Evolutionary conservation across 2,797 vertebrate genomes (phyloP), one percentile per base, ranked within the genome.

Genomic region (Leuciscus waleckii): DNA sequence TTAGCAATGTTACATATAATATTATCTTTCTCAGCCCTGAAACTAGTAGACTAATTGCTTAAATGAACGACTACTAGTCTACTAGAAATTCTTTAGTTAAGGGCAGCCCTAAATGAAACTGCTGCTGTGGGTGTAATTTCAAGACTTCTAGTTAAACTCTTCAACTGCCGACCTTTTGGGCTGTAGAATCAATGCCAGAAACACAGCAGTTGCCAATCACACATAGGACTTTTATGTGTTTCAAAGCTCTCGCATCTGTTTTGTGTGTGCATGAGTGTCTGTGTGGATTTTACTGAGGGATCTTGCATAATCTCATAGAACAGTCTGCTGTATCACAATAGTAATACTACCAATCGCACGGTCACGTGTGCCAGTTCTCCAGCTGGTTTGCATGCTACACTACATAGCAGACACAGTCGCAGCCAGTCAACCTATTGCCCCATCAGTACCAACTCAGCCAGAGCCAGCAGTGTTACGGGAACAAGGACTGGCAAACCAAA

Each of bases 281-380:
- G 46, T 86, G 83, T 83, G 70, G 83, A 81, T 89, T 87, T 85
- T 68, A 75, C 80, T 26, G 54, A 73, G 79, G 67, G 83, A 89
- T 87, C 77, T 87, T 84, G 76, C 78, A 90, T 87, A 90, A 90
- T 89, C 87, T 85, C 76, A 83, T 75, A 58, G 86, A 84, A 90
- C 86, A 89, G 78, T 80, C 81, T 89, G 71, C 83, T 74, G 78
- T 82, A 75, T 84, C 78, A 81, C 39, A 87, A 49, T 69, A 77
- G 54, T 71, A 86, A 79, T 89, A 87, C 87, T 84, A 87, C 79
- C 88, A 87, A 78, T 89, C 78, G 61, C 87, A 76, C 67, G 39
- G 69, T 81, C 41, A 82, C 54, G 70, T 71, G 70, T 86, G 83
- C 83, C 67, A 84, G 78, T 54, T 85, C 87, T 88, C 88, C 85